Evolutionary conservation across 2,113 vertebrate species (phyloP).

Genomic region (Sturnus vulgaris): DNA sequence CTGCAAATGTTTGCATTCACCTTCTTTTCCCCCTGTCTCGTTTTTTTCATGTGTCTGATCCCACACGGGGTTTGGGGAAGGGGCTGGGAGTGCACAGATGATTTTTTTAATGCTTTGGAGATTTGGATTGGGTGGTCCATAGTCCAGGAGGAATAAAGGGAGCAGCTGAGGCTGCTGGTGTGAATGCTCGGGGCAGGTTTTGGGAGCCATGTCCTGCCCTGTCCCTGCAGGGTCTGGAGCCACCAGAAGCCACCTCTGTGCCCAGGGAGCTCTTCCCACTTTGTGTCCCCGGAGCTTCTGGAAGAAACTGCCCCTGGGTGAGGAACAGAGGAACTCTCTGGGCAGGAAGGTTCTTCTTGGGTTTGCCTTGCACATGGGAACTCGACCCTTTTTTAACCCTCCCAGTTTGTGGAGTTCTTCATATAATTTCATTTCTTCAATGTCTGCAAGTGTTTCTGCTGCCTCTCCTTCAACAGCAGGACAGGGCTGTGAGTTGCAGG

Average conservation of each 20-base stretch:
- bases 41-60: background rate
- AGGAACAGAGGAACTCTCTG: background rate
- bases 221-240: background rate
- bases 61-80: background rate
- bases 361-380: background rate
- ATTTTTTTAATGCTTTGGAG: background rate
- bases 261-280: background rate
- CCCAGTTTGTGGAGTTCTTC: background rate
- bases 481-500: background rate
- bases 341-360: background rate
- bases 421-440: background rate
- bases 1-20: background rate
- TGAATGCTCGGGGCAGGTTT: fast-evolving
- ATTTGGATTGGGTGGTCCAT: background rate
- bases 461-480: fast-evolving
- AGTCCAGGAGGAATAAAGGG: background rate
- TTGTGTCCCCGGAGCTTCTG: background rate
- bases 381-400: background rate
- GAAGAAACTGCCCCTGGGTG: background rate
- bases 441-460: background rate
- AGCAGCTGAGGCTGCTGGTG: background rate
- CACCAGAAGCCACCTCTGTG: background rate
- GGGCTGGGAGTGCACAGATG: background rate
- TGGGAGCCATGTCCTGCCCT: background rate
- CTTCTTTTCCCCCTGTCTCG: background rate